Evolutionary conservation across 2,113 vertebrate genomes (phyloP).

Genomic region (Siphamia tubifer): DNA sequence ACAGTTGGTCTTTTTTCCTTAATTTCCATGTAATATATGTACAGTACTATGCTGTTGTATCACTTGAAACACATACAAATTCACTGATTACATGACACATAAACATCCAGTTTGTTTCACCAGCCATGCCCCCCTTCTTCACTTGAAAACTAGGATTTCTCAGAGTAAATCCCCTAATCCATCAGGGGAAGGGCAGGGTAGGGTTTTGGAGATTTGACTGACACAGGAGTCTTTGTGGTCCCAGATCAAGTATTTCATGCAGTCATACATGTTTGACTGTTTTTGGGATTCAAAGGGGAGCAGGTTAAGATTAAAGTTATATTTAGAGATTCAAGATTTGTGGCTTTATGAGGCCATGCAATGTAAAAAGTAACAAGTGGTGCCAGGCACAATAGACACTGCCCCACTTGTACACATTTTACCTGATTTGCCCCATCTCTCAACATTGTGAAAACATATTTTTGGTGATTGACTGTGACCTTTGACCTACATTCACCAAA

Average conservation of each 20-base stretch:
- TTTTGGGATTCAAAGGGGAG: neutral
- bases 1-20: neutral
- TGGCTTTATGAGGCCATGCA: no score
- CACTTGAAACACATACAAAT: neutral
- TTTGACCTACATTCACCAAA: no score
- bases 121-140: conserved; percentile 42
- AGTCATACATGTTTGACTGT: neutral
- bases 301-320: conserved; percentile 2
- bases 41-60: neutral
- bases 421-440: no score
- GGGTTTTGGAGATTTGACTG: conserved; percentile 61
- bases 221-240: conserved; percentile 28
- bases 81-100: neutral
- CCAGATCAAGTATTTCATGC: conserved; percentile 22
- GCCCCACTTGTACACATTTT: no score
- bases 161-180: conserved; percentile 73
- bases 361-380: no score
- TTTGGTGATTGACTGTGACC: no score
- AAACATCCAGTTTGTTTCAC: conserved; percentile 13
- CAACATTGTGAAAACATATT: no score
- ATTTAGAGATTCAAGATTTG: neutral
- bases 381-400: no score
- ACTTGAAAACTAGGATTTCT: conserved; percentile 69
- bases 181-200: conserved; percentile 31
- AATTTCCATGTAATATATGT: neutral